phyloP scores from a whole-genome alignment of 2,888 invertebrate species.

The Eupithecia centaureata region DNA sequence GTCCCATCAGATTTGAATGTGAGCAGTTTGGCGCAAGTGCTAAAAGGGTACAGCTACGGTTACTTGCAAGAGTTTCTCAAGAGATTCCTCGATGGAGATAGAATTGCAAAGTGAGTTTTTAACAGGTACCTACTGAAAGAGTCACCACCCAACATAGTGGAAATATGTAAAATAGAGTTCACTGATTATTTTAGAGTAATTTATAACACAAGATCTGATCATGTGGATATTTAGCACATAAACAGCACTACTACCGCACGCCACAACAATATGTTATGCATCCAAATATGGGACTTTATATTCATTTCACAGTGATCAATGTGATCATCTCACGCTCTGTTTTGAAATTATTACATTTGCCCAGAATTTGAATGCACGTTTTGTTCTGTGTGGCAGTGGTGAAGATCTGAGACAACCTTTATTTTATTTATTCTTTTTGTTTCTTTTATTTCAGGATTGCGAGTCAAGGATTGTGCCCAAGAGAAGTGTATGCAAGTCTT shows the following conservation, averaged over 20 bases:
- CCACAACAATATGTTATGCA: no score
- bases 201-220: no score
- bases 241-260: no score
- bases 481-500: conserved; percentile 59
- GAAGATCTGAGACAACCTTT: no score
- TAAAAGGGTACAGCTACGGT: conserved; percentile 63
- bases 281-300: no score
- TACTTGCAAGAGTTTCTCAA: conserved; percentile 54
- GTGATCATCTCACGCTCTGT: no score
- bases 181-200: background rate
- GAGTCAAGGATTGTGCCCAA: conserved; percentile 54
- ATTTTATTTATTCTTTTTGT: no score
- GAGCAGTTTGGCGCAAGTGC: conserved; percentile 55
- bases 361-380: no score
- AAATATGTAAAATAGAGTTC: background rate
- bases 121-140: background rate
- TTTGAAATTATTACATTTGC: no score
- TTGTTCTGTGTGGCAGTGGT: no score
- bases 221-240: no score
- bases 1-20: conserved; percentile 61
- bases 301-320: no score
- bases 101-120: conserved; percentile 56
- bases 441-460: conserved; percentile 59
- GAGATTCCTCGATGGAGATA: conserved; percentile 58
- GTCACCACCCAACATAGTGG: background rate